Evolutionary conservation across 2,797 vertebrate genomes (phyloP).

Genomic region (Rhinatrema bivittatum): DNA sequence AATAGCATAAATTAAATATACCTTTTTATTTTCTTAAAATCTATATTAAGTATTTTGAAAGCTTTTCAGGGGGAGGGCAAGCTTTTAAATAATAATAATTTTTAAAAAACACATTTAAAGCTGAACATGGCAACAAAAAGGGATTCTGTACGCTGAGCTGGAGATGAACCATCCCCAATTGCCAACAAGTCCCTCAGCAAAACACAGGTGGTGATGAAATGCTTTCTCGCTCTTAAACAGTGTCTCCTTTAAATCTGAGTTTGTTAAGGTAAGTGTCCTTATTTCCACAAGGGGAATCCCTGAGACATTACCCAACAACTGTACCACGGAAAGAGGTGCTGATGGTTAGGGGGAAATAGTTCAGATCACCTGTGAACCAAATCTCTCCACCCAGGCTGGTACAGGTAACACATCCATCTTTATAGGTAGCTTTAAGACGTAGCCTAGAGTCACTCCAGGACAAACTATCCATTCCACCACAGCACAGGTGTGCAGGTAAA

Average conservation of each 20-base stretch:
- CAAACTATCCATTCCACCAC: slow-evolving; percentile 34
- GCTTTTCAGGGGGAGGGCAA: slow-evolving; percentile 40
- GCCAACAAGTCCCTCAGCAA: slow-evolving; percentile 35
- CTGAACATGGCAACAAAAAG: slow-evolving; percentile 52
- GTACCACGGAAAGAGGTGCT: slow-evolving; percentile 49
- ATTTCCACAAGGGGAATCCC: slow-evolving; percentile 71
- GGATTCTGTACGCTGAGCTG: slow-evolving; percentile 42
- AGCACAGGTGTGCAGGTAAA: slow-evolving; percentile 19
- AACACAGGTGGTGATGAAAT: slow-evolving; percentile 37
- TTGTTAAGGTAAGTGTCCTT: slow-evolving; percentile 60
- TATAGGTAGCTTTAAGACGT: slow-evolving; percentile 7
- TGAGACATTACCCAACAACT: slow-evolving; percentile 68
- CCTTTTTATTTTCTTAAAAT: slow-evolving; percentile 75
- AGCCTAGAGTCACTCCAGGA: slow-evolving; percentile 32
- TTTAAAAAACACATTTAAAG: slow-evolving; percentile 76
- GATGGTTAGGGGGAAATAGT: slow-evolving; percentile 55
- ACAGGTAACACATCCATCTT: slow-evolving; percentile 21
- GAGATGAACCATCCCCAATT: no score
- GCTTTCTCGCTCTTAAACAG: slow-evolving; percentile 57
- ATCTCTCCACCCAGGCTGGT: slow-evolving; percentile 20
- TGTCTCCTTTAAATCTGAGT: slow-evolving; percentile 53
- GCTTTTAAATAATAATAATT: slow-evolving; percentile 50
- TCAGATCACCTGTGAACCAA: slow-evolving; percentile 32
- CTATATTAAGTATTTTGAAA: slow-evolving; percentile 74
- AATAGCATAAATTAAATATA: slow-evolving; percentile 82